Base-by-base conservation (phyloP, 2,797 vertebrate genomes). In the Pyrocephalus nanus region DNA sequence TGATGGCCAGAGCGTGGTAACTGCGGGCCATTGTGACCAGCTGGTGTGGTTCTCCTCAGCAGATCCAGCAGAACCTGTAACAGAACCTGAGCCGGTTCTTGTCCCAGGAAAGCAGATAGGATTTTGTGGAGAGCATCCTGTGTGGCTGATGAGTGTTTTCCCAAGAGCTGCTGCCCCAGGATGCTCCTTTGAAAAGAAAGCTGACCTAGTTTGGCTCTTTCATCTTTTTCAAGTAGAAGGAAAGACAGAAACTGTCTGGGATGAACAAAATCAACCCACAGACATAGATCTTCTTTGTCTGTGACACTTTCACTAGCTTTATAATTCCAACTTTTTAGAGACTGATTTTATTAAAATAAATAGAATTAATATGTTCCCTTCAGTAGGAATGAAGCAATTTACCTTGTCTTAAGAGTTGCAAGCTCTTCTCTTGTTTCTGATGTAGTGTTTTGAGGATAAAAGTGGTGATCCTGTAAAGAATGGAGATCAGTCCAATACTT, bases 1-100 rank as follows among this genome's bases (percentile, higher is more conserved):
- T 54, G 64, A 43, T 0, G 0, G 45, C 54, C 10, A 8, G 38
- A 45, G 27, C 2, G 0, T 36, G 9, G 25, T 32, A 0, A 0
- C 27, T 40, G 23, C 10, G 19, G 47, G 38, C 25, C 32, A 1
- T 8, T 7, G 8, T 11, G 38, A 12, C 27, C 43, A 3, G 5
- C 50, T 62, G 3, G 8, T 0, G 0, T 2, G 12, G 11, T 25
- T 43, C 18, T 67, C 15, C 9, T 15, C 6, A 62, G 60, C 29
- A 50, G 45, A 58, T 54, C 42, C 26, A 57, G 18, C 32, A 36
- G 54, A 22, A 30, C 17, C 29, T 48, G 38, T 50, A n/a, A 32
- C 25, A 36, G n/a, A n/a, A n/a, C n/a, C n/a, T 18, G 8, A 17
- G 40, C 22, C 67, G 50, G 40, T 67, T 2, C 15, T 57, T 71